Base-by-base conservation (phyloP, 2,113 vertebrate genomes). In the Sinocyclocheilus grahami region DNA sequence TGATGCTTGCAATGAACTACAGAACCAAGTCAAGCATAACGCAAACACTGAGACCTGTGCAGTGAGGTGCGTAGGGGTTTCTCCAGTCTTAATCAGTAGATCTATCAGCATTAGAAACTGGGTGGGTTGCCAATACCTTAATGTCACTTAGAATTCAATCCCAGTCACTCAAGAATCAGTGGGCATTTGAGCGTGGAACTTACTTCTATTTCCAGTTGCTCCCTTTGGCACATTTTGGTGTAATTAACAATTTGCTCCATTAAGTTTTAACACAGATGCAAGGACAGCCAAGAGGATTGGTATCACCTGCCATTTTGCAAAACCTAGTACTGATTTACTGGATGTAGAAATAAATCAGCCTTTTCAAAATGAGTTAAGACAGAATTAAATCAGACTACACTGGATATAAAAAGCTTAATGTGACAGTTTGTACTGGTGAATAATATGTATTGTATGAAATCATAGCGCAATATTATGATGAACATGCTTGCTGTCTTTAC, bases 401-500 rank as follows among this genome's bases (percentile, higher is more conserved):
- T 18, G 60, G 79, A 82, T 46, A 46, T 48, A 22, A 62, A 82
- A 78, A 85, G 53, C n/a, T 78, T 9, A 74, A 81, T 48, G 82
- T 85, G 82, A 84, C 87, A 51, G n/a, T 86, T 78, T 84, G 76
- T 78, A 82, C 8, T 62, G 42, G 51, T 78, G 53, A 82, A 77
- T 46, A 46, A 76, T 46, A 10, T 46, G 42, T 10, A 46, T n/a
- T 74, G 39, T 74, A 42, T 76, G 27, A 27, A 48, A 76, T 48
- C 12, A 76, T 27, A 75, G 72, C n/a, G n/a, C n/a, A n/a, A n/a
- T n/a, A n/a, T n/a, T n/a, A n/a, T n/a, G n/a, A n/a, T n/a, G n/a
- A n/a, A n/a, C n/a, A n/a, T n/a, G n/a, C n/a, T n/a, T n/a, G 93
- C 93, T 94, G 87, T 91, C 86, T 90, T 89, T n/a, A 6, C 30